Percentiles rank a stretch among this genome's conserved stretches.
Evolutionary conservation across 2,888 invertebrate genomes (phyloP).

Genomic region (Cerastoderma edule): DNA sequence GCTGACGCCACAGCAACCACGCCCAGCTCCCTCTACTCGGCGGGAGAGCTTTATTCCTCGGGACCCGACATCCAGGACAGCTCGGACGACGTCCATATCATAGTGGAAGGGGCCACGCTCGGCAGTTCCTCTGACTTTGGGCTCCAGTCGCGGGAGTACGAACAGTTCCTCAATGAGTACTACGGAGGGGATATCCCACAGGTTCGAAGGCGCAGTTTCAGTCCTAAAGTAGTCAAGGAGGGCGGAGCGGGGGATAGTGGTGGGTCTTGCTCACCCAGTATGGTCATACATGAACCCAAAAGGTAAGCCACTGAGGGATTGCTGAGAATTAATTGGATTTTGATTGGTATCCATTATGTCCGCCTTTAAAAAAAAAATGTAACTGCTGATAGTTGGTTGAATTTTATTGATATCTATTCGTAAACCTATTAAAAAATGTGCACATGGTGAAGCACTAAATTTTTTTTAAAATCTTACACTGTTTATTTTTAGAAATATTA

Average conservation of each 20-base stretch:
- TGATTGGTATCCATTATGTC: too few species aligned
- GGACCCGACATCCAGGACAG: conserved; percentile 39
- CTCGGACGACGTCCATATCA: conserved; percentile 65
- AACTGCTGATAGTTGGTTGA: too few species aligned
- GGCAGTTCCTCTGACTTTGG: conserved; percentile 73
- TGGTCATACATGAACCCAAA: conserved; percentile 54
- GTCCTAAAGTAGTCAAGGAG: conserved; percentile 30
- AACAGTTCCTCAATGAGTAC: conserved; percentile 59
- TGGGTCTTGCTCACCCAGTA: conserved; percentile 30
- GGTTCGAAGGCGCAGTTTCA: conserved; percentile 65
- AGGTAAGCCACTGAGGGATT: too few species aligned
- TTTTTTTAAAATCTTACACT: too few species aligned
- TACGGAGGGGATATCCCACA: conserved; percentile 65
- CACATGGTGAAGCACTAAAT: too few species aligned
- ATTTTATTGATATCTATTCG: neutral
- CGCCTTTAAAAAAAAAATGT: too few species aligned
- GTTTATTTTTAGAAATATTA: too few species aligned
- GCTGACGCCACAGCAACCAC: conserved; percentile 32
- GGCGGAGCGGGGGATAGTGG: conserved; percentile 22
- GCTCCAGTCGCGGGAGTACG: conserved; percentile 58
- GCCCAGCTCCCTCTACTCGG: conserved; percentile 38
- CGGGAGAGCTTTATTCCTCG: conserved; percentile 51
- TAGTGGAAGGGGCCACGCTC: conserved; percentile 79
- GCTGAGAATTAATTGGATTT: too few species aligned
- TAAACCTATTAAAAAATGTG: too few species aligned